Conservation (phyloP, 2,888 invertebrate genomes). For the Pelosia muscerda region DNA sequence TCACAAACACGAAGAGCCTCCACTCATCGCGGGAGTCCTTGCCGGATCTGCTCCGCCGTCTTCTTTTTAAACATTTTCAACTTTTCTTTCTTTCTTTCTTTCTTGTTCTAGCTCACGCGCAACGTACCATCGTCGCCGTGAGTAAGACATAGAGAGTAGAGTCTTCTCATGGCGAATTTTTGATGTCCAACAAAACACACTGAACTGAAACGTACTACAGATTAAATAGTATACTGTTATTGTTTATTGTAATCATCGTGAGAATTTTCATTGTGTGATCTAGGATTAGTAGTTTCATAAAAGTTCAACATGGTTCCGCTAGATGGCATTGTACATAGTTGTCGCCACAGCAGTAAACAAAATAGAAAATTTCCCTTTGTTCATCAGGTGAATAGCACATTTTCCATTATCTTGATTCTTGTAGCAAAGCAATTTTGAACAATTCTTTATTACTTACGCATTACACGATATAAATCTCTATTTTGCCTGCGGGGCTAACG, state of each 20-base stretch:
- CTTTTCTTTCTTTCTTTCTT: too few relatives aligned
- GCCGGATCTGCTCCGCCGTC: too few relatives aligned
- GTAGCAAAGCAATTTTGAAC: slow-evolving; percentile 16
- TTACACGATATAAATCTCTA: slow-evolving; percentile 24
- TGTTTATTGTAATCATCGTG: background rate
- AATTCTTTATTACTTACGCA: slow-evolving; percentile 22
- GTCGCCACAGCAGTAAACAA: background rate
- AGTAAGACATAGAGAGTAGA: too few relatives aligned
- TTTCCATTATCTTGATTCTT: slow-evolving; percentile 18
- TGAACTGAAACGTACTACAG: background rate
- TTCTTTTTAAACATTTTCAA: too few relatives aligned
- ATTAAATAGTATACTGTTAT: background rate
- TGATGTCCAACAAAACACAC: background rate
- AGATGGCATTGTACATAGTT: background rate
- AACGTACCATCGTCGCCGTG: too few relatives aligned
- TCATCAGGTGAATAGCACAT: slow-evolving; percentile 2
- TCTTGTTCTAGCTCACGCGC: too few relatives aligned
- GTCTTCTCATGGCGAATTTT: background rate
- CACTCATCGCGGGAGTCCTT: too few relatives aligned
- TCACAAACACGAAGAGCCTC: too few relatives aligned
- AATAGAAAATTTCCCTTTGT: slow-evolving; percentile 3
- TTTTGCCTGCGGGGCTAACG: slow-evolving; percentile 24
- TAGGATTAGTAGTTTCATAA: background rate
- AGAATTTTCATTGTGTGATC: background rate
- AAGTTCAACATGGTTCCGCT: background rate